These are phyloP conservation scores for Panulirus ornatus DNA, from an alignment of 1,140 invertebrate genomes.

Conservation along the genomic window DNA sequence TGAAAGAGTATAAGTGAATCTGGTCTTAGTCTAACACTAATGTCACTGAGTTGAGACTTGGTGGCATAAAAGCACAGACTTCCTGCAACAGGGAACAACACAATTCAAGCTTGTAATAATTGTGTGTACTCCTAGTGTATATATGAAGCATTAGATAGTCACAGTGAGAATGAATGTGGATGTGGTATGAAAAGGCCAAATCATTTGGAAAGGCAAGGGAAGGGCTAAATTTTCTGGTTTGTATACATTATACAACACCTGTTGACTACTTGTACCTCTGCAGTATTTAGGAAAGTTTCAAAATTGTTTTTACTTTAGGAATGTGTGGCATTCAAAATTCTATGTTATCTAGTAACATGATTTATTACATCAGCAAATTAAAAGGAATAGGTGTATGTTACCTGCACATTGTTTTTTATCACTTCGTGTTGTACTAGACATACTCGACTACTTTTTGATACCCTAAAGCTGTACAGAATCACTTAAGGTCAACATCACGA, in stretches of 20 bases:
- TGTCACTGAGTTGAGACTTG: background rate
- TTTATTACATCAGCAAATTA: background rate
- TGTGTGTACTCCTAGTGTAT: conserved; percentile 24
- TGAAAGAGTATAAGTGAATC: background rate
- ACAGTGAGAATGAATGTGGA: background rate
- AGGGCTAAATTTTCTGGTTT: conserved; percentile 46
- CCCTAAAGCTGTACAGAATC: conserved; percentile 30
- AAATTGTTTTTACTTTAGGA: background rate
- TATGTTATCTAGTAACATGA: background rate
- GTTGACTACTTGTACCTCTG: conserved; percentile 34
- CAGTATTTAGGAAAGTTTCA: conserved; percentile 9
- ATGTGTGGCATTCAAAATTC: background rate
- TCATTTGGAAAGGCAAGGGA: conserved; percentile 46
- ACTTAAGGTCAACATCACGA: conserved; percentile 14
- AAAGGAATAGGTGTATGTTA: background rate
- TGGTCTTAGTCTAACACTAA: background rate
- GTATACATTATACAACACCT: conserved; percentile 5
- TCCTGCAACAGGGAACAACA: background rate
- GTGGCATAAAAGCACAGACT: background rate
- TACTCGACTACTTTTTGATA: conserved; percentile 5
- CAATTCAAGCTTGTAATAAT: background rate
- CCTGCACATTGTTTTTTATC: background rate
- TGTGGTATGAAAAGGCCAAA: background rate
- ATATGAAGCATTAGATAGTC: background rate
- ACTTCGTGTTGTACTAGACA: background rate